phyloP scores from a whole-genome alignment of 2,113 vertebrate species.

The Manacus vitellinus region DNA sequence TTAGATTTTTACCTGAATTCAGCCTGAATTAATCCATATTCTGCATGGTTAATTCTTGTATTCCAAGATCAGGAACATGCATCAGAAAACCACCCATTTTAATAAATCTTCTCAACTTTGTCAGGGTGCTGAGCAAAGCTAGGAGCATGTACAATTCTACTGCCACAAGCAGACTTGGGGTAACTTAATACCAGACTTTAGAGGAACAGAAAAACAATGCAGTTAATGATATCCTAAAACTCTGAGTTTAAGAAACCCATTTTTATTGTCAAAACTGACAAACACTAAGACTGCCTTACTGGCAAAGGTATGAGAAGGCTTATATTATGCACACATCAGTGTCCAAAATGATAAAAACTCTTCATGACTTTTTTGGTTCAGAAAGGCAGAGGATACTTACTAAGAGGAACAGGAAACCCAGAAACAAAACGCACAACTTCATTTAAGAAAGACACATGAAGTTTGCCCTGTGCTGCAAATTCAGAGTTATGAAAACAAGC shows the following conservation, averaged over 20 bases:
- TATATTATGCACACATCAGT: rapidly evolving
- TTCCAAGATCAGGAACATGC: not conserved
- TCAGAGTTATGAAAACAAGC: not conserved
- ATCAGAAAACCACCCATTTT: not conserved
- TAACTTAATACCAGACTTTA: not conserved
- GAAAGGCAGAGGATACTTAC: not conserved
- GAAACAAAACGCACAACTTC: not conserved
- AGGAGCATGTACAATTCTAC: rapidly evolving
- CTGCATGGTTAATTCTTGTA: not conserved
- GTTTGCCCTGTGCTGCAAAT: not conserved
- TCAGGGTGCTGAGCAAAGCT: not conserved
- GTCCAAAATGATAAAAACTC: not conserved
- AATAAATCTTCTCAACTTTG: not conserved
- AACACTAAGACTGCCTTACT: not conserved
- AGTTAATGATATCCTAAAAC: not conserved
- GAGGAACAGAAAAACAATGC: not conserved
- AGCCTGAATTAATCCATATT: not conserved
- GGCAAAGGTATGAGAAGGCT: not conserved
- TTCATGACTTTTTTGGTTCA: not conserved
- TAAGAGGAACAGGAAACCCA: not conserved
- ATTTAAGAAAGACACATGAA: not conserved
- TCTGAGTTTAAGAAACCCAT: not conserved
- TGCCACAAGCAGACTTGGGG: not conserved
- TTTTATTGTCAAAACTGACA: not conserved
- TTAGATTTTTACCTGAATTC: not conserved